phyloP scores from a whole-genome alignment of 1,140 invertebrate species.

The Neodiprion fabricii region DNA sequence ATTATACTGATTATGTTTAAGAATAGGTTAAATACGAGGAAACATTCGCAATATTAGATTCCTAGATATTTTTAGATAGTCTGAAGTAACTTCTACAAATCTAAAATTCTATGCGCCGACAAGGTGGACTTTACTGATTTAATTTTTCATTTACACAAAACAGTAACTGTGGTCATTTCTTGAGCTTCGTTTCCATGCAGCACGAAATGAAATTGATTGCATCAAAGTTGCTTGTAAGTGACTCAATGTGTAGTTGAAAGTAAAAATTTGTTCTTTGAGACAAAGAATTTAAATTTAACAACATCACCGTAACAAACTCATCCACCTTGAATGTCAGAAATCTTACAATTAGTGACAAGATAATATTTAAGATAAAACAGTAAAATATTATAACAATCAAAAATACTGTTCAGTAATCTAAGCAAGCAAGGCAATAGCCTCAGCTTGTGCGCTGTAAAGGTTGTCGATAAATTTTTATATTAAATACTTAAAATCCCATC shows the following conservation, averaged over 20 bases:
- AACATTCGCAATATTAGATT: conserved; percentile 8
- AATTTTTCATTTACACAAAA: not conserved
- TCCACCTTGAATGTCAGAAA: not conserved
- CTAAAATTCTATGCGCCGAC: not conserved
- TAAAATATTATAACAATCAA: not conserved
- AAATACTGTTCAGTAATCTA: not conserved
- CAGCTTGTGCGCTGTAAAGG: not conserved
- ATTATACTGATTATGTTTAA: not conserved
- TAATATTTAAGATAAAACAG: not conserved
- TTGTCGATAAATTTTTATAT: not conserved
- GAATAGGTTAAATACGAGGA: not conserved
- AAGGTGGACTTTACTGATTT: not conserved
- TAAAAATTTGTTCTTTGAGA: no score
- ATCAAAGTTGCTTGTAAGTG: no score
- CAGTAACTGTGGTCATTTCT: no score
- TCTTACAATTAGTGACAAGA: not conserved
- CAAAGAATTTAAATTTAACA: no score
- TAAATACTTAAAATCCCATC: not conserved
- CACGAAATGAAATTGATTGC: no score
- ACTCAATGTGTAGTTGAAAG: no score
- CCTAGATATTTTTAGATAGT: not conserved
- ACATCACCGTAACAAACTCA: no score
- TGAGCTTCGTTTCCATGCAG: no score
- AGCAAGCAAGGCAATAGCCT: not conserved
- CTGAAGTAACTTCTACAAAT: not conserved